These are phyloP conservation scores for Acrobasis repandana DNA, from an alignment of 2,888 invertebrate species.

Conservation along the genomic window DNA sequence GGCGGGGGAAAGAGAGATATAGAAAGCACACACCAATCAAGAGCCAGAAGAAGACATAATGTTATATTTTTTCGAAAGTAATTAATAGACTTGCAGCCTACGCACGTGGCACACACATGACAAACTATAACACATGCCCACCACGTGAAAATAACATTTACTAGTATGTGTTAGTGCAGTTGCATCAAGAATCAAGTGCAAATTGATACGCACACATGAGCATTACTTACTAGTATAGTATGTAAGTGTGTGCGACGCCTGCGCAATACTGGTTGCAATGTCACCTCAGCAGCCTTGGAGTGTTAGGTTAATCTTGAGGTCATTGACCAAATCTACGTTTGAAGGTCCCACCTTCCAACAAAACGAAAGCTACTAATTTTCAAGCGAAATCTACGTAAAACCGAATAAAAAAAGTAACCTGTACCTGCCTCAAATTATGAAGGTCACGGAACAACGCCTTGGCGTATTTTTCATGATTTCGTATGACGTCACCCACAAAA, in stretches of 20 bases:
- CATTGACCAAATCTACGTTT: conserved; percentile 55
- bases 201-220: conserved; percentile 10
- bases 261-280: conserved; percentile 57
- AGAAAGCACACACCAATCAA: no score
- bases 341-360: conserved; percentile 27
- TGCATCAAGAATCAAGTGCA: conserved; percentile 14
- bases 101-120: neutral
- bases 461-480: neutral
- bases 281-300: conserved; percentile 64
- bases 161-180: neutral
- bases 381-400: neutral
- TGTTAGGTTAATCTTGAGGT: conserved; percentile 56
- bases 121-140: neutral
- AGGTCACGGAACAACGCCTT: neutral
- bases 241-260: conserved; percentile 42
- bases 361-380: conserved; percentile 1
- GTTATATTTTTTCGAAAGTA: neutral
- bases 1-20: no score
- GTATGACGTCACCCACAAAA: neutral
- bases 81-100: neutral
- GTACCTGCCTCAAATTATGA: neutral
- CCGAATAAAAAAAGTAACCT: neutral
- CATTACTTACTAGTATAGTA: neutral
- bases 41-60: no score
- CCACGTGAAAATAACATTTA: neutral